Conservation (phyloP, 30 jellyfish, hydroid and myxozoan species). For the Catostylus mosaicus region DNA sequence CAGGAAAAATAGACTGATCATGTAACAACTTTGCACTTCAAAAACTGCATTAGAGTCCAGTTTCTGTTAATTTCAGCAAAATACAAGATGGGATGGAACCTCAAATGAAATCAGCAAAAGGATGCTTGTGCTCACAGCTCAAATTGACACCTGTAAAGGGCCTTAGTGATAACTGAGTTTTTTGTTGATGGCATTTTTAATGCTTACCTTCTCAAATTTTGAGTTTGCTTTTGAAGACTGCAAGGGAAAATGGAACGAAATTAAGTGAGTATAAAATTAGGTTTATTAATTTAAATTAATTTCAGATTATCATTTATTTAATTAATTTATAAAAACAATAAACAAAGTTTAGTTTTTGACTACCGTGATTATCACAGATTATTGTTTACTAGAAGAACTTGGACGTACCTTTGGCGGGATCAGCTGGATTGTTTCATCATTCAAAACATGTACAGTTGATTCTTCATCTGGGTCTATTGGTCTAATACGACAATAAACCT, state of each 20-base stretch:
- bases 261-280: background rate
- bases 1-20: background rate
- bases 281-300: background rate
- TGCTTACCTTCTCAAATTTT: conserved; percentile 41
- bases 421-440: conserved; percentile 73
- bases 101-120: too few species aligned
- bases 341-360: background rate
- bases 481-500: conserved; percentile 91
- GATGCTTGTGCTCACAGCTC: background rate
- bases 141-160: background rate
- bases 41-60: background rate
- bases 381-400: background rate
- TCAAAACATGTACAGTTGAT: conserved; percentile 67
- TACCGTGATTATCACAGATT: background rate
- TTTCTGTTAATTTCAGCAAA: too few species aligned
- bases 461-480: conserved; percentile 78
- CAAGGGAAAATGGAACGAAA: background rate
- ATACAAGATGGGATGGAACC: too few species aligned
- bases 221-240: conserved; percentile 39
- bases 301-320: background rate
- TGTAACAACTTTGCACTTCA: background rate
- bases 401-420: conserved; percentile 84
- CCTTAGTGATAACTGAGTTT: background rate
- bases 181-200: background rate
- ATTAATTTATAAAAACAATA: too few species aligned